These are phyloP conservation scores for Grantiella picta DNA, from an alignment of 2,113 vertebrate species.

Conservation along the genomic window DNA sequence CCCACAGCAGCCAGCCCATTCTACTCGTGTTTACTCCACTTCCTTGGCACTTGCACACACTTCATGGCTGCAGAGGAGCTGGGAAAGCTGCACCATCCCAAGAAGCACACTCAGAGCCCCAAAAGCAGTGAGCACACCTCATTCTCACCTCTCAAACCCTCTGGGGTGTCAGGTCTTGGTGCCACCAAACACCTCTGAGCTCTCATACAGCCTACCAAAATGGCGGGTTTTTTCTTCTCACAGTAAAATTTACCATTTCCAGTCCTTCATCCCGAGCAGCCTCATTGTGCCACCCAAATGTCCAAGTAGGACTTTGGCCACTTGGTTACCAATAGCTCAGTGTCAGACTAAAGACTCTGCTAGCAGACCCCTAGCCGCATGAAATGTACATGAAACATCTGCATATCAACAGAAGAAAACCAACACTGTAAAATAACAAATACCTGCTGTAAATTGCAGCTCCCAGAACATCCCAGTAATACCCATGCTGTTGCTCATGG, in stretches of 20 bases:
- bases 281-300: background rate
- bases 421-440: background rate
- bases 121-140: background rate
- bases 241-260: background rate
- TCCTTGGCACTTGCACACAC: background rate
- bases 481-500: rapidly evolving
- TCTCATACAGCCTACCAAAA: background rate
- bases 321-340: background rate
- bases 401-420: background rate
- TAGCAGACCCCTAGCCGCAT: background rate
- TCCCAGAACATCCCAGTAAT: rapidly evolving
- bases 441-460: background rate
- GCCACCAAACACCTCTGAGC: background rate
- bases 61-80: rapidly evolving
- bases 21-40: background rate
- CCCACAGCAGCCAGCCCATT: background rate
- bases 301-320: background rate
- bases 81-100: background rate
- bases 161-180: background rate
- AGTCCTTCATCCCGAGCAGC: background rate
- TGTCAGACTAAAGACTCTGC: background rate
- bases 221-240: too few relatives aligned
- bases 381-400: background rate
- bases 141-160: background rate
- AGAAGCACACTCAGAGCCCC: background rate